Conservation (phyloP, 2,888 invertebrate genomes). For the Cantharis rustica region DNA sequence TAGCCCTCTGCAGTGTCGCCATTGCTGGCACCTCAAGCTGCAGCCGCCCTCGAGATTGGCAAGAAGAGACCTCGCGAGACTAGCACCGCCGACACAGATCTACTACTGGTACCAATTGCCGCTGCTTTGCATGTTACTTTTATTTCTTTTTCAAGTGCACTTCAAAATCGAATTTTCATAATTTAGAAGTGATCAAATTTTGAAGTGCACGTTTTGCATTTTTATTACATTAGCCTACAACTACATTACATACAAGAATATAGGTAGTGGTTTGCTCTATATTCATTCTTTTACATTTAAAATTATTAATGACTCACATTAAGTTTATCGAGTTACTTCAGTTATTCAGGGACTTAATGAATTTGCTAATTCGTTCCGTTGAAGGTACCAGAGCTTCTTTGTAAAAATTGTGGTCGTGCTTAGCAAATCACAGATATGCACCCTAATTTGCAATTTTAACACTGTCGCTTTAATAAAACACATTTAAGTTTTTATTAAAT, state of each 20-base stretch:
- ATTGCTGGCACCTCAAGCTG: constrained; percentile 67
- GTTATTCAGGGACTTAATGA: background rate
- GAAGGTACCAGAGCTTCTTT: constrained; percentile 51
- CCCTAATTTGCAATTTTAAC: constrained; percentile 30
- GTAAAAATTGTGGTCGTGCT: constrained; percentile 50
- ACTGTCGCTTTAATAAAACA: constrained; percentile 28
- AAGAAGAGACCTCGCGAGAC: constrained; percentile 92
- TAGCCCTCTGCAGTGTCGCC: constrained; percentile 62
- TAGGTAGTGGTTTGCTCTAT: constrained; percentile 37
- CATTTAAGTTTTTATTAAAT: constrained; percentile 17
- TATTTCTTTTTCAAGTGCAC: constrained; percentile 37
- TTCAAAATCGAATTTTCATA: constrained; percentile 5
- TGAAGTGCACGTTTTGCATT: constrained; percentile 24
- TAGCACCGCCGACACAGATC: constrained; percentile 77
- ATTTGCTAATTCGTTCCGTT: constrained; percentile 35
- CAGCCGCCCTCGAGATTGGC: constrained; percentile 85
- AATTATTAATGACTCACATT: background rate
- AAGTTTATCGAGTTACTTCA: background rate
- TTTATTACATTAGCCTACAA: constrained; percentile 17
- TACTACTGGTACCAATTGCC: constrained; percentile 88
- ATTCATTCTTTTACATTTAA: background rate
- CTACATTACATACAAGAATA: constrained; percentile 22
- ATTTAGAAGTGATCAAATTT: background rate
- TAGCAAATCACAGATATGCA: constrained; percentile 39
- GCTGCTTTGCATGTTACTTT: constrained; percentile 66